phyloP scores from a whole-genome alignment of 2,888 invertebrate genomes.

The Heliconius aoede region DNA sequence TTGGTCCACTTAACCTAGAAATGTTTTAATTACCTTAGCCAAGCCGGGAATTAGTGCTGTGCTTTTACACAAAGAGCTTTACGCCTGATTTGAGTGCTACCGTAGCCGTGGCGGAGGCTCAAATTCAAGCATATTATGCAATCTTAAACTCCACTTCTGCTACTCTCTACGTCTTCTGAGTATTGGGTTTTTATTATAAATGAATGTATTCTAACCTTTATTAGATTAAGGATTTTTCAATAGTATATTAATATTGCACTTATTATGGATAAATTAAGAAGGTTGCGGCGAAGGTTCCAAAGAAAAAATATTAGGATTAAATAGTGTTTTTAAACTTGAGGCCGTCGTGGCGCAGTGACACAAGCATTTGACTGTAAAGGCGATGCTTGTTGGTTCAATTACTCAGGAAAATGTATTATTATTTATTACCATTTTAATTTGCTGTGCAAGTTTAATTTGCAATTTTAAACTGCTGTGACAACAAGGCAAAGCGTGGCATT shows the following conservation, averaged over 20 bases:
- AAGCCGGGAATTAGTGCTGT: conserved; percentile 39
- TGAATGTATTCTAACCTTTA: no score
- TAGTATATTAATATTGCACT: not conserved
- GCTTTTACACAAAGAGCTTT: conserved; percentile 42
- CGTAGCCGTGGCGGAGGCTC: conserved; percentile 38
- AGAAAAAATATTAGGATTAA: not conserved
- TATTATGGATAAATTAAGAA: not conserved
- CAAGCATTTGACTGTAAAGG: no score
- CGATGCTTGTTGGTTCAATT: no score
- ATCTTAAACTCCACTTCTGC: conserved; percentile 27
- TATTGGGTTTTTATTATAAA: not conserved
- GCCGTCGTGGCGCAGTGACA: no score
- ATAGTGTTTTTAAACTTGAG: not conserved
- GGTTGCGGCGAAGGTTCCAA: not conserved
- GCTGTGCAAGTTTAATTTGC: no score
- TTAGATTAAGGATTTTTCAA: no score
- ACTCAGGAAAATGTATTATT: no score
- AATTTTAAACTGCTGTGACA: no score
- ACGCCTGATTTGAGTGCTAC: conserved; percentile 42
- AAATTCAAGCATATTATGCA: conserved; percentile 40
- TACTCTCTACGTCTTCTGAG: not conserved
- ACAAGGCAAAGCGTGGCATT: no score
- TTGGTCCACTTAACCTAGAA: conserved; percentile 19
- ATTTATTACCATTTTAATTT: no score
- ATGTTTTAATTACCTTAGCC: conserved; percentile 33